Evolutionary conservation across 2,888 invertebrate genomes (phyloP), one percentile per base, ranked within the genome.

Genomic region (Augochlorella aurata): DNA sequence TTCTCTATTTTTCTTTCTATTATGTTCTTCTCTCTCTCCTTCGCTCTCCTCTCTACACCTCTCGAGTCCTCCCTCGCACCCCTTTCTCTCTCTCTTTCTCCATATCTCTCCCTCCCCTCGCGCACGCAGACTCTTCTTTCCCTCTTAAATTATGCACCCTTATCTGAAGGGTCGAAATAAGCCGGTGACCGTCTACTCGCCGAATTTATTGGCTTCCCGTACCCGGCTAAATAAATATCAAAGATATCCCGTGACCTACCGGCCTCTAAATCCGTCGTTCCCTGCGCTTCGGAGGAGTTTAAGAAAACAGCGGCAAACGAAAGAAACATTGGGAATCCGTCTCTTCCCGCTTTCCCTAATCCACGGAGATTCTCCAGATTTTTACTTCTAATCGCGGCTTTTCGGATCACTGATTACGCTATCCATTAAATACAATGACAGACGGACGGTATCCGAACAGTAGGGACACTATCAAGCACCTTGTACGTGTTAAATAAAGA

Each of bases 101-200:
- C 45, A 29, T 29, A 12, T 38, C 47, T 14, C 47, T 18, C 14
- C 0, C 24, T 8, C 14, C 47, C 5, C 18, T 44, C 21, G 38
- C 81, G 18, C 61, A 67, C 54, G 50, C n/a, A 14, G 54, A 1
- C 58, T 0, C 69, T 44, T 44, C 69, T 77, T 68, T 76, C 67
- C 77, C 44, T 68, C 74, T 77, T 87, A 85, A 89, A 83, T 89
- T 89, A 89, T 89, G 77, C 85, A 77, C 82, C 87, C 88, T 89
- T 89, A 89, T 89, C 89, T 88, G 74, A 68, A 83, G 84, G 85
- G 85, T 82, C 88, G 82, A 82, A 89, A 88, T 89, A 89, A 87
- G 81, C 88, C 82, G 70, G 81, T 76, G 69, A 63, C 74, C 72
- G 88, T 83, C 80, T 65, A 76, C 71, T 68, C 81, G 70, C 54